Conservation (phyloP, 2,797 vertebrate genomes). For the Acrossocheilus wenchowensis region DNA sequence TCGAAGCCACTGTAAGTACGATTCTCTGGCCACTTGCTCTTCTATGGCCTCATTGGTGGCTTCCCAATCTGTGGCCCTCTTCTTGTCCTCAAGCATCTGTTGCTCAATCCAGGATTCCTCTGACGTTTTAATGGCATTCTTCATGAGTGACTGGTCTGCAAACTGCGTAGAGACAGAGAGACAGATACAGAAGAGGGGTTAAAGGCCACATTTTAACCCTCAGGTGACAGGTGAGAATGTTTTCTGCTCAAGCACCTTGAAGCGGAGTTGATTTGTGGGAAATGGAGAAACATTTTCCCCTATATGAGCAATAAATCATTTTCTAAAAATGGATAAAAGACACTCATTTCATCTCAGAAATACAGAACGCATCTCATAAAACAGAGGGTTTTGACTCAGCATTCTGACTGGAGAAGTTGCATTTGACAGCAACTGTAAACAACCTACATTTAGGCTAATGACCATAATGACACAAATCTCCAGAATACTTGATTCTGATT, state of each 20-base stretch:
- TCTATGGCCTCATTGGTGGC: slow-evolving; percentile 96
- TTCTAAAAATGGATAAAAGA: neutral
- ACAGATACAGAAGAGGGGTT: slow-evolving; percentile 7
- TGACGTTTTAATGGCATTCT: slow-evolving; percentile 94
- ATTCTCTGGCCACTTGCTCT: slow-evolving; percentile 93
- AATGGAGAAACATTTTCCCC: neutral
- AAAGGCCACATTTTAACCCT: neutral
- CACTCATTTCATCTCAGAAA: neutral
- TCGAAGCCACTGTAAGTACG: slow-evolving; percentile 93
- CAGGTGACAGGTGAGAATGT: slow-evolving; percentile 1
- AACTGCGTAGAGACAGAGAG: slow-evolving; percentile 74
- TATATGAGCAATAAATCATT: neutral
- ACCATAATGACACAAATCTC: neutral
- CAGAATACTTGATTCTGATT: neutral
- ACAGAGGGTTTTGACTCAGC: neutral
- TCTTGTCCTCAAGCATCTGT: slow-evolving; percentile 97
- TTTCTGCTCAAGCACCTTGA: neutral
- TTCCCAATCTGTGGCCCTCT: slow-evolving; percentile 94
- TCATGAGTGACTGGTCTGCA: slow-evolving; percentile 93
- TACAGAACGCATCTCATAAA: neutral
- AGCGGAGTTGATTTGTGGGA: neutral
- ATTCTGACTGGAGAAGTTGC: neutral
- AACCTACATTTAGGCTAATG: neutral
- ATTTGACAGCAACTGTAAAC: neutral
- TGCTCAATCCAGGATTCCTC: slow-evolving; percentile 98